phyloP scores from a whole-genome alignment of 2,888 invertebrate genomes.

The Oscheius onirici region DNA sequence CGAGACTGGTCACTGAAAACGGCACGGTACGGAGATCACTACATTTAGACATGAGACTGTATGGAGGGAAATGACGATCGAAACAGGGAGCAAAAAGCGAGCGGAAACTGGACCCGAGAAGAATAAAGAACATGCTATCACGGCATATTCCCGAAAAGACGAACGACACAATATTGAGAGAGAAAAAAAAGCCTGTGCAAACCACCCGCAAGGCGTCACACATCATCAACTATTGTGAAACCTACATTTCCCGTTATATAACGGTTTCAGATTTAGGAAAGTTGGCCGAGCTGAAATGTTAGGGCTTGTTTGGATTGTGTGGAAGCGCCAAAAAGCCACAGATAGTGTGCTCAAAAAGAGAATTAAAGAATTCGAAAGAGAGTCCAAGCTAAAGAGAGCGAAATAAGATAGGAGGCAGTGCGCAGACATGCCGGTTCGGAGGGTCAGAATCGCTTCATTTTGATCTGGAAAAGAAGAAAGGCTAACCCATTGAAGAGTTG shows the following conservation, averaged over 20 bases:
- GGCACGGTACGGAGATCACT: not conserved
- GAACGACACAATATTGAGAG: slow-evolving; percentile 6
- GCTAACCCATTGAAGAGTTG: slow-evolving; percentile 51
- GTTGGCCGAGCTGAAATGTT: slow-evolving; percentile 89
- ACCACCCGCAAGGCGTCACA: slow-evolving; percentile 24
- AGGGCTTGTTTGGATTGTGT: slow-evolving; percentile 34
- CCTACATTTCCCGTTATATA: slow-evolving; percentile 63
- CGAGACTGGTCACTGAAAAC: slow-evolving; percentile 57
- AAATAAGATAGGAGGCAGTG: slow-evolving; percentile 25
- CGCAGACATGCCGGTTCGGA: slow-evolving; percentile 25
- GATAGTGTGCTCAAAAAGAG: too few species aligned
- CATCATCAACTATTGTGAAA: slow-evolving; percentile 32
- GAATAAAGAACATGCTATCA: too few species aligned
- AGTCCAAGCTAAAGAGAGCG: slow-evolving; percentile 25
- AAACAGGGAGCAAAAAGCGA: slow-evolving; percentile 16
- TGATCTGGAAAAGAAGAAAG: not conserved
- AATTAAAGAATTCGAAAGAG: slow-evolving; percentile 4
- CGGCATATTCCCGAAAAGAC: not conserved
- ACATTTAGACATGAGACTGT: not conserved
- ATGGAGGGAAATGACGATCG: not conserved
- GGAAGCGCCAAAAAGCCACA: not conserved
- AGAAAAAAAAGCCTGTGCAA: not conserved
- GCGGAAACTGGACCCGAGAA: not conserved
- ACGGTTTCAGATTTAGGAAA: slow-evolving; percentile 89
- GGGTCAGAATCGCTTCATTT: not conserved